phyloP scores from a whole-genome alignment of 2,113 vertebrate species.

The Atherinomorus stipes region DNA sequence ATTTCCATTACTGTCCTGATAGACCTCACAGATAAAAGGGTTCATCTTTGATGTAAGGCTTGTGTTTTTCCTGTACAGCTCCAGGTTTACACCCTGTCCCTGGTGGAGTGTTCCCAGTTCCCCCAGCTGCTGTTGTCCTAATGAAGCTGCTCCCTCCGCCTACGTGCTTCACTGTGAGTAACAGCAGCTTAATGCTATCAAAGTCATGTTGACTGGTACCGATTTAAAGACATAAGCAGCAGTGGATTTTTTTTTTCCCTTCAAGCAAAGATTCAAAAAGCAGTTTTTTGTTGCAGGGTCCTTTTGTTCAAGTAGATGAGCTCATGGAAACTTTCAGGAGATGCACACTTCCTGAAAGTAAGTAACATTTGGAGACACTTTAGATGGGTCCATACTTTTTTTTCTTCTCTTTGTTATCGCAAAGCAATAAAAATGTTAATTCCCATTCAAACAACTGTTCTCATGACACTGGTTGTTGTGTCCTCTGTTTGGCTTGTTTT shows the following conservation, averaged over 20 bases:
- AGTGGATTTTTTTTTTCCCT: neutral
- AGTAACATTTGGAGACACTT: conserved; percentile 62
- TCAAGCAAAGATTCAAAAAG: neutral
- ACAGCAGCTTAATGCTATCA: conserved; percentile 14
- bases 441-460: neutral
- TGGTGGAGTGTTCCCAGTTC: conserved; percentile 97
- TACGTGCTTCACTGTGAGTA: conserved; percentile 93
- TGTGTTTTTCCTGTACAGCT: conserved; percentile 78
- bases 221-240: neutral
- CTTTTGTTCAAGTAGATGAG: conserved; percentile 99
- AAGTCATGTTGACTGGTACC: conserved; percentile 9
- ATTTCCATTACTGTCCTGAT: neutral
- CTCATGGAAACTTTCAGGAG: conserved; percentile 96
- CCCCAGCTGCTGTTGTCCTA: conserved; percentile 93
- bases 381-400: neutral
- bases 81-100: conserved; percentile 97
- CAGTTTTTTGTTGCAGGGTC: conserved; percentile 85
- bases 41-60: conserved; percentile 19
- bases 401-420: neutral
- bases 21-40: neutral
- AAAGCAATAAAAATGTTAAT: too few relatives aligned
- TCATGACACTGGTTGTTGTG: neutral
- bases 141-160: conserved; percentile 99
- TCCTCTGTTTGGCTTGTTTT: conserved; percentile 71
- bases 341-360: conserved; percentile 97